Evolutionary conservation across 2,888 invertebrate genomes (phyloP).

Genomic region (Heliconius sara): DNA sequence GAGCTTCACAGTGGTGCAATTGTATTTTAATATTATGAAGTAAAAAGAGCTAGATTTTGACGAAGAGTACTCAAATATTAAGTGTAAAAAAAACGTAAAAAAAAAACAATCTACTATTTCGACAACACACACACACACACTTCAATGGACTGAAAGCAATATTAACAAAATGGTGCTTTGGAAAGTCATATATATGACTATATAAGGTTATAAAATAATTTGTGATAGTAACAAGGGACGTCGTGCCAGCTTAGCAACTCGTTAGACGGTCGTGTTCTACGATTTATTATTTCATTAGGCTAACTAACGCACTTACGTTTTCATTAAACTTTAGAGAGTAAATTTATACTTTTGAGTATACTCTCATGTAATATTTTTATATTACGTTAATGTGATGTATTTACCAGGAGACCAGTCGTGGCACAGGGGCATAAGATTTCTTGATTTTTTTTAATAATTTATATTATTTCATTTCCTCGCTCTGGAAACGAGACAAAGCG

Average conservation of each 20-base stretch:
- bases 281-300: constrained; percentile 26
- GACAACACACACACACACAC: neutral
- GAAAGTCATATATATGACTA: neutral
- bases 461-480: neutral
- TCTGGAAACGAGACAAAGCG: neutral
- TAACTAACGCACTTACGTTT: constrained; percentile 4
- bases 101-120: no score
- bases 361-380: neutral
- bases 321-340: constrained; percentile 1
- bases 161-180: neutral
- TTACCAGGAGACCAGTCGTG: no score
- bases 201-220: constrained; percentile 9
- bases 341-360: constrained; percentile 12
- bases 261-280: constrained; percentile 18
- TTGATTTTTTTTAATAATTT: no score
- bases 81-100: no score
- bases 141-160: neutral
- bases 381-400: neutral
- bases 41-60: no score
- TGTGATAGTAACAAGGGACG: constrained; percentile 5
- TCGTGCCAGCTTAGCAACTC: constrained; percentile 15
- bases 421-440: no score
- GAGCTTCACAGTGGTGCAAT: no score
- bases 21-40: no score
- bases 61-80: no score